Percentiles rank a stretch among this genome's conserved stretches.
These are phyloP conservation scores for Pheosia gnoma DNA, from an alignment of 2,888 invertebrate genomes.

Conservation along the genomic window DNA sequence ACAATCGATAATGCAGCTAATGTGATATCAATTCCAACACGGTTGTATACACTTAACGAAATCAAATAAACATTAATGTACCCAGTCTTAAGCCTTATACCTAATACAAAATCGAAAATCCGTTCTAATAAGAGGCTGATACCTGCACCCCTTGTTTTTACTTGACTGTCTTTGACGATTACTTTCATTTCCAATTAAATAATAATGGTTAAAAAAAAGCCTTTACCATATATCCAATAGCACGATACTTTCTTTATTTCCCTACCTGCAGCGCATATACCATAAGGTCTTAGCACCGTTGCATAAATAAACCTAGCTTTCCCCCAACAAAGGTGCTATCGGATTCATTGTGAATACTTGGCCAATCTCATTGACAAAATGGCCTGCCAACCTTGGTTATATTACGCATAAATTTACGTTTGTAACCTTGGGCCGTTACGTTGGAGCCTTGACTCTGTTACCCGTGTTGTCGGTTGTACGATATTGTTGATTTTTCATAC, in stretches of 20 bases:
- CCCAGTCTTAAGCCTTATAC: too few relatives aligned
- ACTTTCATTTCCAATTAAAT: too few relatives aligned
- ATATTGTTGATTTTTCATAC: slow-evolving; percentile 41
- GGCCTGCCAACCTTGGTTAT: slow-evolving; percentile 51
- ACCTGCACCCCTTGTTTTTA: too few relatives aligned
- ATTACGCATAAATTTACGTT: slow-evolving; percentile 54
- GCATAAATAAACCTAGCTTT: slow-evolving; percentile 36
- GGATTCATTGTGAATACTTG: slow-evolving; percentile 33
- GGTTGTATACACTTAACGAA: too few relatives aligned
- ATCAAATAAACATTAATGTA: too few relatives aligned
- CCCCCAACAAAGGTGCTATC: slow-evolving; percentile 25
- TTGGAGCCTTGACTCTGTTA: slow-evolving; percentile 54
- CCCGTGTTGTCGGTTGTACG: slow-evolving; percentile 35
- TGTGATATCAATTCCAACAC: too few relatives aligned
- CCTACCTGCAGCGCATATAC: neutral
- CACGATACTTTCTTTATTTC: neutral
- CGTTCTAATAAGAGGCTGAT: too few relatives aligned
- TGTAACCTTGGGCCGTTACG: slow-evolving; percentile 43
- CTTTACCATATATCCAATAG: neutral
- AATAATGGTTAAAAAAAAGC: too few relatives aligned
- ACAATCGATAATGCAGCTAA: too few relatives aligned
- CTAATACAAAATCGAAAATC: too few relatives aligned
- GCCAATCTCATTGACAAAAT: slow-evolving; percentile 61
- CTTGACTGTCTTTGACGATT: too few relatives aligned
- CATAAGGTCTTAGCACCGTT: slow-evolving; percentile 1